Percentiles rank a stretch among this genome's conserved stretches.
Evolutionary conservation across 2,888 invertebrate genomes (phyloP).

Genomic region (Scaptomyza cyrtandrae): DNA sequence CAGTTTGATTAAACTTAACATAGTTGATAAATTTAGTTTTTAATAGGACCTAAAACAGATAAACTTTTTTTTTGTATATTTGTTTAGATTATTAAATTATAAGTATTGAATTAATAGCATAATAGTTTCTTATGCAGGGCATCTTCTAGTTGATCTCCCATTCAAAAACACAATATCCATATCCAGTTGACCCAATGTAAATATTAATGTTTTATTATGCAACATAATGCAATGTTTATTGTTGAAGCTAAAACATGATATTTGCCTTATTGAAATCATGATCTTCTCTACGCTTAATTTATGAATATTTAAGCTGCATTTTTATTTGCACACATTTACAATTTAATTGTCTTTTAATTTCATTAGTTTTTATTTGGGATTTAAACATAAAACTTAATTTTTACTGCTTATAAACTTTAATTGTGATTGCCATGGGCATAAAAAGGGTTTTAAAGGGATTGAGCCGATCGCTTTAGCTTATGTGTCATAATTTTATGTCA

Average conservation of each 20-base stretch:
- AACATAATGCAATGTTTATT: constrained; percentile 30
- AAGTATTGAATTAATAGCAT: neutral
- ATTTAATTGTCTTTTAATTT: constrained; percentile 74
- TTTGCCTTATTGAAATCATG: constrained; percentile 22
- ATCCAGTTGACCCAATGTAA: constrained; percentile 32
- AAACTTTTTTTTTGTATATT: no score
- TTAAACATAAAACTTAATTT: constrained; percentile 19
- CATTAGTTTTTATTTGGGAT: constrained; percentile 55
- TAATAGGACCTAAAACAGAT: neutral
- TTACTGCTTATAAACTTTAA: neutral
- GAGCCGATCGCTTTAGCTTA: neutral
- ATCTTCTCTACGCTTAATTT: constrained; percentile 38
- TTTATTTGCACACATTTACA: constrained; percentile 42
- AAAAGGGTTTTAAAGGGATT: neutral
- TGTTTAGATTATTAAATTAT: neutral
- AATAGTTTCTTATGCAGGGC: constrained; percentile 1
- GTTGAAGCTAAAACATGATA: constrained; percentile 22
- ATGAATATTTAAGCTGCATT: constrained; percentile 35
- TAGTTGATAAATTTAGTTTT: neutral
- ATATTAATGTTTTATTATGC: constrained; percentile 60
- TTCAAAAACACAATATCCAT: neutral
- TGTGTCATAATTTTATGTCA: neutral
- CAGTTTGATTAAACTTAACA: no score
- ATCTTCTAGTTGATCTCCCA: neutral
- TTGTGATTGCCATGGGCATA: neutral